Base-by-base conservation (phyloP, 2,888 invertebrate genomes). In the Dicycla oo region DNA sequence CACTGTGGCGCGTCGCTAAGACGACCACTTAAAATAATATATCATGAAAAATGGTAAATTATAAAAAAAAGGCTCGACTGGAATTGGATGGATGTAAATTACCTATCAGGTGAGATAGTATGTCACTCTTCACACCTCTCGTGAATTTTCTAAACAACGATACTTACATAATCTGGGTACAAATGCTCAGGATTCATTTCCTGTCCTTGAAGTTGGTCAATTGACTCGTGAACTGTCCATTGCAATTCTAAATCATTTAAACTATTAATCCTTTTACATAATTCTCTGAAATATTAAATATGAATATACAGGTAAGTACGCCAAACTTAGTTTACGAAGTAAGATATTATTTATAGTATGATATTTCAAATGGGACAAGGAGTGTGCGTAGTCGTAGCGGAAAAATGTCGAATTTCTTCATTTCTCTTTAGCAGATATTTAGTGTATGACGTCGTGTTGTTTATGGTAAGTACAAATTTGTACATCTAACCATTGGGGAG, bases 211-310 rank as follows among this genome's bases (percentile, higher is more conserved):
- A 90, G 58, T 56, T 89, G 73, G 20, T 83, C 71, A 68, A 78
- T 57, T 3, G 85, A 79, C 54, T 91, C 86, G 40, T 90, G 73
- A 23, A 94, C 85, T 73, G 85, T 80, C 95, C 95, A 95, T 77
- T 90, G 69, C n/a, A 93, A 75, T 26, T 83, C 79, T 13, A 92
- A 72, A 73, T 89, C 20, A 30, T 49, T 57, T 11, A 62, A 47
- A 57, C 15, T 54, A 40, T 64, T 64, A 13, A 67, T 65, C 57
- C 69, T 69, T 68, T 81, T 69, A 26, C 38, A 18, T 61, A 80
- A 51, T 69, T 80, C 78, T 67, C 80, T 80, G 81, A 65, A 80
- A 80, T 26, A 68, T 20, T 18, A 11, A 57, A 49, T 30, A 23
- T 10, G 13, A 58, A 3, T n/a, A 45, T 7, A 38, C n/a, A 51